A percentile compares a stretch with the other conserved stretches of the same genome.
These are phyloP conservation scores for Cephalophus harveyi DNA, from an alignment of 2,113 vertebrate genomes.

Conservation along the genomic window DNA sequence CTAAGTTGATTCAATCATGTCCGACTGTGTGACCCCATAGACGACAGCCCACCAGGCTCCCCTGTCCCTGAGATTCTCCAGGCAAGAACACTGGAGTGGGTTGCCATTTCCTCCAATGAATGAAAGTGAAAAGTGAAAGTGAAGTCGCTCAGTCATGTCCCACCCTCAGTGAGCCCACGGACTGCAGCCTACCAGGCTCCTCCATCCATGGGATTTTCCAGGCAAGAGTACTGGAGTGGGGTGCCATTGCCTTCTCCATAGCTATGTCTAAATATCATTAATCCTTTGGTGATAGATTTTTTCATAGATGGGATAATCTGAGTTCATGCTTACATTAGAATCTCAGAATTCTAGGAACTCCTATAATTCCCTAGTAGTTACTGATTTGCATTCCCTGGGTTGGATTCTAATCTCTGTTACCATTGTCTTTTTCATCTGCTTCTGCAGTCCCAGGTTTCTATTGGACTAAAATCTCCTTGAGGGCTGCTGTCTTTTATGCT, in stretches of 20 bases:
- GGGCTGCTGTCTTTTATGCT: background rate
- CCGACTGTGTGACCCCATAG: accelerated
- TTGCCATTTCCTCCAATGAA: too few species aligned
- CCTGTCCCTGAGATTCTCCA: too few species aligned
- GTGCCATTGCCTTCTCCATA: background rate
- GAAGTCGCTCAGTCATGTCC: too few species aligned
- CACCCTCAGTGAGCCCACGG: too few species aligned
- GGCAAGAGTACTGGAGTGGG: too few species aligned
- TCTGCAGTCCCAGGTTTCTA: background rate
- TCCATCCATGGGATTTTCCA: too few species aligned
- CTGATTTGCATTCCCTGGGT: background rate
- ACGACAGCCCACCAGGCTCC: too few species aligned
- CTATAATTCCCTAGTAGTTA: background rate
- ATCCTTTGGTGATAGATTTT: background rate
- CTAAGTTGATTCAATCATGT: too few species aligned
- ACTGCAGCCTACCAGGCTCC: too few species aligned
- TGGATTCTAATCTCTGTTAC: background rate
- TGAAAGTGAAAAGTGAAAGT: too few species aligned
- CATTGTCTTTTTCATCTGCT: background rate
- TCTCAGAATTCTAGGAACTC: background rate
- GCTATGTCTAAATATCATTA: background rate
- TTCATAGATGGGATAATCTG: background rate
- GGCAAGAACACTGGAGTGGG: too few species aligned
- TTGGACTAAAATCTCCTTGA: background rate
- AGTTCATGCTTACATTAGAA: background rate